Evolutionary conservation across 2,888 invertebrate genomes (phyloP).

Genomic region (Lysandra coridon): DNA sequence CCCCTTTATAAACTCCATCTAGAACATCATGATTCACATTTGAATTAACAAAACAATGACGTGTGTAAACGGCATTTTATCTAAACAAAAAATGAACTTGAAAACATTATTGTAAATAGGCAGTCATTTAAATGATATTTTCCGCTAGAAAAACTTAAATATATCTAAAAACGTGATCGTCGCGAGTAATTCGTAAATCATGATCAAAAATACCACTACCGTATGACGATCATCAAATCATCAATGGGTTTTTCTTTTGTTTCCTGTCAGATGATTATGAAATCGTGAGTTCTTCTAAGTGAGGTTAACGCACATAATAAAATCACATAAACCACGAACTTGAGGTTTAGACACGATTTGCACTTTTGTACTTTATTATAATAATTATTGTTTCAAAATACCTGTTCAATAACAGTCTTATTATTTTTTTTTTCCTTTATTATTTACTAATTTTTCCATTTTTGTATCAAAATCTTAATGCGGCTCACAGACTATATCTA

Average conservation of each 20-base stretch:
- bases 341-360: not conserved
- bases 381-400: too few relatives aligned
- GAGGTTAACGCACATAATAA: slow-evolving; percentile 27
- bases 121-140: slow-evolving; percentile 21
- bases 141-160: slow-evolving; percentile 29
- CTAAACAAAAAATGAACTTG: slow-evolving; percentile 20
- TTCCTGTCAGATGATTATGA: slow-evolving; percentile 50
- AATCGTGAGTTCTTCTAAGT: slow-evolving; percentile 47
- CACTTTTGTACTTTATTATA: not conserved
- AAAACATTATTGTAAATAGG: not conserved
- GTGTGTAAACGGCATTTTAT: not conserved
- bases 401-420: too few relatives aligned
- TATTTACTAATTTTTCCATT: too few relatives aligned
- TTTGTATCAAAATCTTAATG: too few relatives aligned
- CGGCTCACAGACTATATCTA: too few relatives aligned
- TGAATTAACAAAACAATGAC: not conserved
- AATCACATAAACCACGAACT: slow-evolving; percentile 29
- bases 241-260: slow-evolving; percentile 43
- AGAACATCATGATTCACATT: not conserved
- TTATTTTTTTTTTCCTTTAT: too few relatives aligned
- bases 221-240: slow-evolving; percentile 28
- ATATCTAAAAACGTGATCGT: slow-evolving; percentile 24
- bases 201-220: slow-evolving; percentile 32
- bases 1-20: too few relatives aligned
- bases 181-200: slow-evolving; percentile 25